Base-by-base conservation (phyloP, 2,888 invertebrate species). In the Empis stercorea region DNA sequence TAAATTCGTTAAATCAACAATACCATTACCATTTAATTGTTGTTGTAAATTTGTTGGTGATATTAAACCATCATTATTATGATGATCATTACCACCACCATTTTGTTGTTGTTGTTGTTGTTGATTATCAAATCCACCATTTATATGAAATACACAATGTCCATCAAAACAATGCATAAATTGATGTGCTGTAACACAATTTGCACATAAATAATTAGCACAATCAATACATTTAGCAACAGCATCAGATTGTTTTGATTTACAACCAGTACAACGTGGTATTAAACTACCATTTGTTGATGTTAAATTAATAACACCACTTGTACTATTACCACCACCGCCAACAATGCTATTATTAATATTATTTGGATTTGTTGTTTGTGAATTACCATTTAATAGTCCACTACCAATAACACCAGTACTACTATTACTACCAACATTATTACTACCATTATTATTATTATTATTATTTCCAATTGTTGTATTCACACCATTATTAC, bases 91-190 rank as follows among this genome's bases (percentile, higher is more conserved):
- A 36, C 9, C 37, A 15, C 6, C 9, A 15, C 37, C 11, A 15
- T 15, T 36, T 5, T 14, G 13, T n/a, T n/a, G n/a, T n/a, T n/a
- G n/a, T n/a, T n/a, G n/a, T n/a, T n/a, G n/a, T n/a, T n/a, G n/a
- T n/a, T 32, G 32, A 43, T 47, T 48, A 27, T 48, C 50, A 34
- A 48, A 48, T 10, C 50, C 49, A 66, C 15, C 61, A 61, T 48
- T 73, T 70, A 70, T 68, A 46, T 63, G 58, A 57, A 87, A 78
- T 50, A 95, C 92, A 49, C 92, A 82, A 71, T 96, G 95, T 53
- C 93, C 94, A 68, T 94, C 93, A 71, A 97, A 97, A 70, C 95
- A 96, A 71, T 95, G 94, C 95, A 97, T 96, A 70, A 89, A 94
- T 73, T 95, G 92, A 72, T 97, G 97, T 53, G 96, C 96, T 83